Percentiles rank a stretch among this genome's conserved stretches.
Conservation (phyloP, 2,797 vertebrate genomes). For the Pseudochaenichthys georgianus region DNA sequence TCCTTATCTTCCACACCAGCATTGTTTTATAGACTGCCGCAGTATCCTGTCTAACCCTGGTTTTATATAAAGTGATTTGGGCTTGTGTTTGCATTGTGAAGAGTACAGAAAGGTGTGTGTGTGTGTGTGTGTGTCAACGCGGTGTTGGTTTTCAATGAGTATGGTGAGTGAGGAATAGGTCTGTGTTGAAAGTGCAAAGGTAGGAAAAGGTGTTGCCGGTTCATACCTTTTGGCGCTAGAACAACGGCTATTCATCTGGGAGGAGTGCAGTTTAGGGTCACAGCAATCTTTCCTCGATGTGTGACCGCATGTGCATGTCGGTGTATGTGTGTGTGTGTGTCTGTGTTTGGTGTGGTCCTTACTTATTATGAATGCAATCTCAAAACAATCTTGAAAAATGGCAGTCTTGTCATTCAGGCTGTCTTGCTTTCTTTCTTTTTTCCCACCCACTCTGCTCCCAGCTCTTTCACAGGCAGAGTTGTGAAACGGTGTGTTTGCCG, state of each 20-base stretch:
- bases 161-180: conserved; percentile 50
- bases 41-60: conserved; percentile 48
- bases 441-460: conserved; percentile 20
- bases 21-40: conserved; percentile 65
- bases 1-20: conserved; percentile 60
- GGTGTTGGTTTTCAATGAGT: conserved; percentile 30
- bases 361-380: conserved; percentile 48
- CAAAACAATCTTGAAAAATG: conserved; percentile 70
- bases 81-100: conserved; percentile 34
- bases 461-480: conserved; percentile 61
- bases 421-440: conserved; percentile 30
- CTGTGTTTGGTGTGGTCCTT: conserved; percentile 3
- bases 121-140: conserved; percentile 39
- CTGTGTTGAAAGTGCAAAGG: conserved; percentile 32
- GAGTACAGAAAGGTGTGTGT: conserved; percentile 23
- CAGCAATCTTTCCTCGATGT: conserved; percentile 20
- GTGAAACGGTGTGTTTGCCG: conserved; percentile 69
- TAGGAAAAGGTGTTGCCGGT: conserved; percentile 62
- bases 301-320: background rate
- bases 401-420: conserved; percentile 11
- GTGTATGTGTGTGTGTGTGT: conserved; percentile 2
- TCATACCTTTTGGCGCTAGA: conserved; percentile 44
- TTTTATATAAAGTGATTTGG: conserved; percentile 22
- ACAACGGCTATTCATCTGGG: conserved; percentile 59
- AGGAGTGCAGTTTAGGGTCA: conserved; percentile 67